Evolutionary conservation across 1,140 invertebrate genomes (phyloP).

Genomic region (Reticulitermes speratus): DNA sequence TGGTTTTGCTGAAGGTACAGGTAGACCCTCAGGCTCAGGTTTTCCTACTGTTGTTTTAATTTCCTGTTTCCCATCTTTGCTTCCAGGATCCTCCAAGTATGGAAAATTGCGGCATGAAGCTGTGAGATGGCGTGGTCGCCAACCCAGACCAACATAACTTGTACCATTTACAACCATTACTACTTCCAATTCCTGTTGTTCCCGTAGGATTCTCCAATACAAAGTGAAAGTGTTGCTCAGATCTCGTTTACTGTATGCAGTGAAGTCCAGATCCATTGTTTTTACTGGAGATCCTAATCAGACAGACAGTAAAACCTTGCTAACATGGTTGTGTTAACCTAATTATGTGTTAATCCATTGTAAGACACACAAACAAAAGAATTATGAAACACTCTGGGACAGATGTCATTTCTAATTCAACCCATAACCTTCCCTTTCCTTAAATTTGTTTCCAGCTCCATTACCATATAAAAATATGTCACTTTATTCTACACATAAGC

Average conservation of each 20-base stretch:
- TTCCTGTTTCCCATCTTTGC: slow-evolving; percentile 35
- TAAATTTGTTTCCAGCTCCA: no score
- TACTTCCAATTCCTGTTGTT: slow-evolving; percentile 79
- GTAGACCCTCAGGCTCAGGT: slow-evolving; percentile 36
- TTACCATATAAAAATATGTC: no score
- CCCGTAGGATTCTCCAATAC: slow-evolving; percentile 80
- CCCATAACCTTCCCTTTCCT: no score
- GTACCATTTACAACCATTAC: slow-evolving; percentile 79
- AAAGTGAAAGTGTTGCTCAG: slow-evolving; percentile 71
- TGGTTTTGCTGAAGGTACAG: slow-evolving; percentile 37
- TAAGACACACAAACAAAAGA: neutral
- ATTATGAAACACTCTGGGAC: neutral
- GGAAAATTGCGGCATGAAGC: slow-evolving; percentile 76
- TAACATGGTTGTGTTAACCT: neutral
- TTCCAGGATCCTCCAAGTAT: slow-evolving; percentile 36
- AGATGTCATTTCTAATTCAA: no score
- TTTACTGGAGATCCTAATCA: slow-evolving; percentile 64
- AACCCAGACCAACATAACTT: slow-evolving; percentile 83
- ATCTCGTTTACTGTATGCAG: slow-evolving; percentile 65
- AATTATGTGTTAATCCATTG: slow-evolving; percentile 26
- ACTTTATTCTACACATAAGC: no score
- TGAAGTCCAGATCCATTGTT: slow-evolving; percentile 62
- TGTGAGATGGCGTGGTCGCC: slow-evolving; percentile 71
- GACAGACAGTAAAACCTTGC: slow-evolving; percentile 20
- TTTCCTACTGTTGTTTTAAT: slow-evolving; percentile 20